Base-by-base conservation (phyloP, 1,140 invertebrate genomes). In the Zaprionus ghesquierei region DNA sequence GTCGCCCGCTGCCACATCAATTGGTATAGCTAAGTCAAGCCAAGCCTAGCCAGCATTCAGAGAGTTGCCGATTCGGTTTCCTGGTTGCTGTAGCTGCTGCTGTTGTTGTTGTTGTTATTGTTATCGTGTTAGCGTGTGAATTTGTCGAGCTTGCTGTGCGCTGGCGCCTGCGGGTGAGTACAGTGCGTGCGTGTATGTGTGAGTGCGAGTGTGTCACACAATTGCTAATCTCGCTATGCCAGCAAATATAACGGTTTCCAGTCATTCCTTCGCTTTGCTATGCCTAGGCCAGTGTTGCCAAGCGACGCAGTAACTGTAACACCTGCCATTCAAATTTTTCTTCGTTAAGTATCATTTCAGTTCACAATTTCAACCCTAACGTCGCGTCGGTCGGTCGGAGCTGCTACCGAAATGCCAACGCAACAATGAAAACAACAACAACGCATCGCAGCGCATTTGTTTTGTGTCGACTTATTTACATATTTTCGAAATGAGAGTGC, bases 401-500 rank as follows among this genome's bases (percentile, higher is more conserved):
- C 33, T 66, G 44, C 33, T 85, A 61, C 58, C 77, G 73, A 69
- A 85, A 69, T 85, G 69, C 77, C 77, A 85, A 79, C 81, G 81
- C 81, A 85, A 69, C 60, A 50, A 61, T 35, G 38, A 59, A 59
- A 53, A 65, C 44, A 25, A 27, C 15, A 74, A 58, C 50, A 56
- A 75, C 41, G 53, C 69, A 61, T 3, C 41, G 41, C 18, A 35
- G 33, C 33, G 18, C 41, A 46, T 46, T 46, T 46, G 41, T 46
- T 46, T 46, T 77, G 69, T 58, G 33, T 60, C 18, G 51, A 50
- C 68, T 73, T 56, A 73, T 86, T 86, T 87, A 70, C 75, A 86
- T 86, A 86, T 86, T 87, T 86, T 82, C 55, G 69, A 81, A 86
- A 81, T 75, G 70, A 61, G 58, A 81, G 65, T 64, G 54, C 66